phyloP scores from a whole-genome alignment of 2,797 vertebrate species.

The Lates japonicus region DNA sequence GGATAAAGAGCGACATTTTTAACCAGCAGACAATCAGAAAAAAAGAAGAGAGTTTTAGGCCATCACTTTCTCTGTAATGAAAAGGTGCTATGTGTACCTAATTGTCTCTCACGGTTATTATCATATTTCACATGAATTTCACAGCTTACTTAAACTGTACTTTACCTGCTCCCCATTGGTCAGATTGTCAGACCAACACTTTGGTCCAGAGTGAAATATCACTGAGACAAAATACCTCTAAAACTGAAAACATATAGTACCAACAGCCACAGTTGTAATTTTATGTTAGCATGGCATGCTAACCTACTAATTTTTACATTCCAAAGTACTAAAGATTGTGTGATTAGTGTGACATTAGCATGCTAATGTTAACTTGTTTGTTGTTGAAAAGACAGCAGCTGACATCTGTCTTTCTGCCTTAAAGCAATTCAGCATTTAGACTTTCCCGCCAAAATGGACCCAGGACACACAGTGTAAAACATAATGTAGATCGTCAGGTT shows the following conservation, averaged over 20 bases:
- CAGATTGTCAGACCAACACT: neutral
- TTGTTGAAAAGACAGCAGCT: neutral
- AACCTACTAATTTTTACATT: slow-evolving; percentile 2
- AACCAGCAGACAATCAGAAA: slow-evolving; percentile 68
- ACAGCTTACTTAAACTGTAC: neutral
- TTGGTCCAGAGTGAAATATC: neutral
- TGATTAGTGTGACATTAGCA: slow-evolving; percentile 20
- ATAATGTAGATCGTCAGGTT: neutral
- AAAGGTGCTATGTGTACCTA: slow-evolving; percentile 53
- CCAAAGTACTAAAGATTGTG: neutral
- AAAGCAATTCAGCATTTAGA: neutral
- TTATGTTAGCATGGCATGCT: slow-evolving; percentile 4
- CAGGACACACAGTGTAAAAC: neutral
- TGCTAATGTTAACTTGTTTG: neutral
- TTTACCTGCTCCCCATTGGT: neutral
- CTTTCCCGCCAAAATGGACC: neutral
- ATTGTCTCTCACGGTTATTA: neutral
- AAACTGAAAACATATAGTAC: neutral
- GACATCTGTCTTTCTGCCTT: neutral
- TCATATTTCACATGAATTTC: neutral
- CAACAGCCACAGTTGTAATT: neutral
- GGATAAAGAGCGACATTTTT: slow-evolving; percentile 6
- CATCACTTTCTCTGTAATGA: neutral
- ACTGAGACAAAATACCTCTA: neutral
- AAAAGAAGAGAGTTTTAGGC: neutral